Evolutionary conservation across 2,113 vertebrate genomes (phyloP), one percentile per base, ranked within the genome.

Genomic region (Neolamprologus fasciatus): DNA sequence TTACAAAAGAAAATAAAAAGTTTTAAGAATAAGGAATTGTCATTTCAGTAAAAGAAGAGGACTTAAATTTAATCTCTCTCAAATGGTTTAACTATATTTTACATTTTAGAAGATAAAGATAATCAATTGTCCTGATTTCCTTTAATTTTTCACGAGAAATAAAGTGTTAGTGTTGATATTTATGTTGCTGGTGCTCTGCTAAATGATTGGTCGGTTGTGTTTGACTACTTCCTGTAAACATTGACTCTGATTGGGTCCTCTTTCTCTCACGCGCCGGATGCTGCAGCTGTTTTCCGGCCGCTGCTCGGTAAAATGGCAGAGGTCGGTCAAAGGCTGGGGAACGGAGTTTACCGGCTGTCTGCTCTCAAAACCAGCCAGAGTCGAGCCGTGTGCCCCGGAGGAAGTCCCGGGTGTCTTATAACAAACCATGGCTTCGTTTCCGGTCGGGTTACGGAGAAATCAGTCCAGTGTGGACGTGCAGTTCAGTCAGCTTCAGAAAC

Each of bases 301-400:
- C 4, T 4, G 16, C 33, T n/a, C 11, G 73, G 54, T 16, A 79
- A 89, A 50, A 97, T 97, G 97, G 96, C 95, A 89, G 96, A 96
- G 95, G 94, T 96, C 94, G 90, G 92, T n/a, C 84, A 91, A 40
- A 82, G 89, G 73, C 87, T 97, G n/a, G 45, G 87, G 13, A 82
- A 3, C 3, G 87, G 89, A 26, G 76, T 17, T 8, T 81, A 61
- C 85, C 89, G 89, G 16, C 26, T 96, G 6, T 83, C 85, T 21
- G 51, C n/a, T 2, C 6, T 95, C 13, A 88, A 66, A 23, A 83
- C 31, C 37, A 47, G 51, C 6, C 81, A 26, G 3, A 55, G 40
- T 45, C 73, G 13, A 8, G 4, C 35, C 17, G 4, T 81, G n/a
- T 6, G 45, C 11, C 3, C 9, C 28, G 80, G 68, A 5, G 80